phyloP scores from a whole-genome alignment of 2,888 invertebrate genomes.

The Perdita meconis region DNA sequence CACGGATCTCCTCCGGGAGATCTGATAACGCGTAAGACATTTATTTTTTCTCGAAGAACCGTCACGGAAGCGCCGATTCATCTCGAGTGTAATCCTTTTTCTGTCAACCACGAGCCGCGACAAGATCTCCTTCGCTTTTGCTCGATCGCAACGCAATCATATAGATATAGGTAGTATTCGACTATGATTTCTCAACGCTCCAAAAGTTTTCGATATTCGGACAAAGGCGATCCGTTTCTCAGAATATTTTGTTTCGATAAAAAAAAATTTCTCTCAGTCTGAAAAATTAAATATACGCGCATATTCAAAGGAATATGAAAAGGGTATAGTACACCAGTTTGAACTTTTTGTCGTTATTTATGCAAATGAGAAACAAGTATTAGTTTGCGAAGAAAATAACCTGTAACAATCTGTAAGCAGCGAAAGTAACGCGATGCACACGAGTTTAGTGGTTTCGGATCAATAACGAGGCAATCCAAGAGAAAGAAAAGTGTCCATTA shows the following conservation, averaged over 20 bases:
- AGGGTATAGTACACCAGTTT: no score
- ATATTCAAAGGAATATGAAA: no score
- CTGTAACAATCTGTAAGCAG: constrained; percentile 24
- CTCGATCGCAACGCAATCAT: neutral
- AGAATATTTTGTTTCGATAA: no score
- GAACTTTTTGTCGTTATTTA: no score
- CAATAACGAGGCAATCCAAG: constrained; percentile 66
- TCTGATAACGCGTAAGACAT: constrained; percentile 48
- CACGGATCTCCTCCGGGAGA: constrained; percentile 35
- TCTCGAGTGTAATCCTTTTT: constrained; percentile 36
- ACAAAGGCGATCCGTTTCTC: no score
- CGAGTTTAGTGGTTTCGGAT: constrained; percentile 60
- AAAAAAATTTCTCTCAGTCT: no score
- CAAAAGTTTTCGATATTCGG: no score
- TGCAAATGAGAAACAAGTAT: neutral
- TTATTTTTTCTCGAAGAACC: constrained; percentile 29
- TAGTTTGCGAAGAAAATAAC: neutral
- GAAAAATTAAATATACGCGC: no score
- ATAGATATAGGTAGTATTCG: no score
- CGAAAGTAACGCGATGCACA: constrained; percentile 7
- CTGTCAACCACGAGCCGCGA: neutral
- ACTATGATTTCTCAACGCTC: no score
- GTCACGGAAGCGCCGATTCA: constrained; percentile 32
- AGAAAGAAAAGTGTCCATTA: constrained; percentile 77
- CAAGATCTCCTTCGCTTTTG: neutral